Evolutionary conservation across 1,140 invertebrate species (phyloP).

Genomic region (Saccostrea cuccullata): DNA sequence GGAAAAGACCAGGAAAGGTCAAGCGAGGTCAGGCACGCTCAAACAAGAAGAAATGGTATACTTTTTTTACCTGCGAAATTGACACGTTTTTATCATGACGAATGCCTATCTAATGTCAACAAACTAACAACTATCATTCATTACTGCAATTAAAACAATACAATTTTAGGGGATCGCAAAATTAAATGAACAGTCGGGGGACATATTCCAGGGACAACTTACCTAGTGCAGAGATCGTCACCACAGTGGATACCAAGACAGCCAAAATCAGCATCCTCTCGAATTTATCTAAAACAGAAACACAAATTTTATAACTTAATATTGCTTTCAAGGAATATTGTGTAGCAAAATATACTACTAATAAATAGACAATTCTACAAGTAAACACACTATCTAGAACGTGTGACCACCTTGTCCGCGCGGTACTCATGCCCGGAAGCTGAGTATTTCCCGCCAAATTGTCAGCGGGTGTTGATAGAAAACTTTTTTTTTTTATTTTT

Average conservation of each 20-base stretch:
- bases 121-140: constrained; percentile 2
- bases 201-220: neutral
- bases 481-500: neutral
- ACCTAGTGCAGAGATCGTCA: constrained; percentile 13
- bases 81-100: constrained; percentile 18
- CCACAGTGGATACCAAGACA: neutral
- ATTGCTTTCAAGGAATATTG: neutral
- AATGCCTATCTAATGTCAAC: constrained; percentile 1
- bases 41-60: neutral
- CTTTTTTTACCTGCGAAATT: neutral
- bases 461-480: neutral
- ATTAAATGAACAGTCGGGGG: neutral
- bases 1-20: neutral
- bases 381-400: no score
- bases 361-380: no score
- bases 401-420: no score
- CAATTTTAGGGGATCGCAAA: neutral
- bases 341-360: no score
- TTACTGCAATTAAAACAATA: constrained; percentile 20
- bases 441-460: constrained; percentile 7
- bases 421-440: neutral
- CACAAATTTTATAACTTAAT: neutral
- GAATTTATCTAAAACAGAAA: neutral
- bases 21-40: neutral
- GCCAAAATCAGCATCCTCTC: neutral